phyloP scores from a whole-genome alignment of 1,140 invertebrate species.

The Daktulosphaira vitifoliae region DNA sequence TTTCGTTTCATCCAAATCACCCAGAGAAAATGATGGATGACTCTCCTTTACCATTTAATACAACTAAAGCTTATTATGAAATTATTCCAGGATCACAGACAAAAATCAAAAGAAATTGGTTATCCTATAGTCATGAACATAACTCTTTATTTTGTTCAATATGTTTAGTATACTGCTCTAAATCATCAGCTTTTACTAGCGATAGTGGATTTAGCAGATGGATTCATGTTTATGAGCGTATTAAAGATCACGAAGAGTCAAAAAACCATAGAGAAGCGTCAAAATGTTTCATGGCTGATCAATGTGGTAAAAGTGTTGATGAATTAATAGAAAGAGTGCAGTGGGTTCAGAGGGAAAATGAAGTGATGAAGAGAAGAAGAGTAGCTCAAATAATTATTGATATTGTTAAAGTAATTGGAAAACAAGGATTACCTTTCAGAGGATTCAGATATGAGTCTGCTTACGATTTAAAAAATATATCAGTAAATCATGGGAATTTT shows the following conservation, averaged over 20 bases:
- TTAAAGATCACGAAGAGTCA: constrained; percentile 6
- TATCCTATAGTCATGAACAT: not conserved
- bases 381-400: no score
- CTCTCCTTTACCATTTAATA: no score
- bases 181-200: not conserved
- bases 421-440: no score
- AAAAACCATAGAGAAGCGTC: not conserved
- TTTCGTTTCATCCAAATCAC: no score
- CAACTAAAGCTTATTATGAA: not conserved
- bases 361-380: no score
- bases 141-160: not conserved
- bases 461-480: no score
- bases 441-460: no score
- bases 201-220: not conserved
- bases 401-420: no score
- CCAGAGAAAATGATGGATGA: no score
- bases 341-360: not conserved
- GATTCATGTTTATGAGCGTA: not conserved
- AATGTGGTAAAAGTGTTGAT: constrained; percentile 4
- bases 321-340: not conserved
- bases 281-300: not conserved
- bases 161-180: not conserved
- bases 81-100: not conserved
- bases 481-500: not conserved
- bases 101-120: constrained; percentile 2